phyloP scores from a whole-genome alignment of 92 coral and sea anemone species.

The Chrysogorgia sp. region DNA sequence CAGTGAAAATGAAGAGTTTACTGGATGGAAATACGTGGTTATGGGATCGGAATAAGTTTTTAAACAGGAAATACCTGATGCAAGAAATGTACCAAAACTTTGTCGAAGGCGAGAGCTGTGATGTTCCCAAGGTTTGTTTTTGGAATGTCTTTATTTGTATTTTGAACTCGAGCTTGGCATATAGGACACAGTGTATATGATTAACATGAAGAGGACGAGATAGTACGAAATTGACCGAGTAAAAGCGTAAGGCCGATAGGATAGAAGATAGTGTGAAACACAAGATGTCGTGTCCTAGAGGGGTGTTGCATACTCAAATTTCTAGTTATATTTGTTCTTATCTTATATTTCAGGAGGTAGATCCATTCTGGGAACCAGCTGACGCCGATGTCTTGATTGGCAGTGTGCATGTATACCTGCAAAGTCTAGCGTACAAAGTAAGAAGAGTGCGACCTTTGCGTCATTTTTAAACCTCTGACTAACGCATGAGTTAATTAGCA shows the following conservation, averaged over 20 bases:
- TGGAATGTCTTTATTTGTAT: neutral
- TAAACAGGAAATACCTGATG: constrained; percentile 85
- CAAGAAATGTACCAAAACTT: constrained; percentile 94
- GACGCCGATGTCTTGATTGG: constrained; percentile 86
- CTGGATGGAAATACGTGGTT: constrained; percentile 84
- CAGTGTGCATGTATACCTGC: constrained; percentile 74
- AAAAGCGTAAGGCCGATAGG: neutral
- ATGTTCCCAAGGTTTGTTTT: constrained; percentile 63
- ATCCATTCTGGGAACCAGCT: constrained; percentile 95
- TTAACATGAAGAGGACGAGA: too few species aligned
- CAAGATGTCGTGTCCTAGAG: too few species aligned
- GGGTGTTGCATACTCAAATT: too few species aligned
- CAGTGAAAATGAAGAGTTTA: constrained; percentile 77
- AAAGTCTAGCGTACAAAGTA: constrained; percentile 86
- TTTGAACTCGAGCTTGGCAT: too few species aligned
- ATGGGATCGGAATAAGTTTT: constrained; percentile 88
- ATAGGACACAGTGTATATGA: too few species aligned
- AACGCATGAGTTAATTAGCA: too few species aligned
- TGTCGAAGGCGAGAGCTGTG: constrained; percentile 90
- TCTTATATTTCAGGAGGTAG: constrained; percentile 62
- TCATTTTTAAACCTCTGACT: neutral
- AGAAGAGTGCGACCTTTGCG: too few species aligned
- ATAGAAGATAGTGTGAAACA: too few species aligned
- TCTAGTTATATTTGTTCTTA: too few species aligned
- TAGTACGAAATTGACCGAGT: too few species aligned